These are phyloP conservation scores for Phocides pigmalion DNA, from an alignment of 1,140 invertebrate species.

Conservation along the genomic window DNA sequence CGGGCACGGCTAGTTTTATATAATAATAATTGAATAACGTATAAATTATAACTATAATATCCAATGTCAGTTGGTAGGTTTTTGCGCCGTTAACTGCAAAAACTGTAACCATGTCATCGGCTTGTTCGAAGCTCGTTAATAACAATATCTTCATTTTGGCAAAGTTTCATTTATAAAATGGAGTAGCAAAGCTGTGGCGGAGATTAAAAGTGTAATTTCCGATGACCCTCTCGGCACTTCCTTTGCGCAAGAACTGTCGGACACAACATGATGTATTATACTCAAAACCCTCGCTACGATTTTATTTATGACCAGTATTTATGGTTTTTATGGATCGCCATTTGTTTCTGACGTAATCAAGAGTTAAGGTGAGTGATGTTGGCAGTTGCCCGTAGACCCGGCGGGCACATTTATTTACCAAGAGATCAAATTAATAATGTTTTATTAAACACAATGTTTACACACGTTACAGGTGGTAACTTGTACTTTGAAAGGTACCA, in stretches of 20 bases:
- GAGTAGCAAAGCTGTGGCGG: slow-evolving; percentile 16
- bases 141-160: slow-evolving; percentile 29
- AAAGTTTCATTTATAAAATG: slow-evolving; percentile 35
- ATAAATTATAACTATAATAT: too few relatives aligned
- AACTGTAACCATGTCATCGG: slow-evolving; percentile 10
- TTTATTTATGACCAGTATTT: slow-evolving; percentile 9
- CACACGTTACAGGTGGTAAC: too few relatives aligned
- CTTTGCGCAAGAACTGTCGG: slow-evolving; percentile 36
- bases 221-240: slow-evolving; percentile 48
- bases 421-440: too few relatives aligned
- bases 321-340: slow-evolving; percentile 1
- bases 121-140: slow-evolving; percentile 2
- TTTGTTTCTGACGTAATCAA: background rate
- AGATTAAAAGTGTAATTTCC: slow-evolving; percentile 63
- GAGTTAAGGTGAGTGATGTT: too few relatives aligned
- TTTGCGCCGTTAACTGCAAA: too few relatives aligned
- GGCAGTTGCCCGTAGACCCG: too few relatives aligned
- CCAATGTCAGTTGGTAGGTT: too few relatives aligned
- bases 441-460: too few relatives aligned
- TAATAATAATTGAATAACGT: too few relatives aligned
- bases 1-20: too few relatives aligned
- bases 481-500: too few relatives aligned
- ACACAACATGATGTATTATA: slow-evolving; percentile 48
- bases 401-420: too few relatives aligned
- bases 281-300: slow-evolving; percentile 16